phyloP scores from a whole-genome alignment of 2,888 invertebrate species.

The Asteroscopus sphinx region DNA sequence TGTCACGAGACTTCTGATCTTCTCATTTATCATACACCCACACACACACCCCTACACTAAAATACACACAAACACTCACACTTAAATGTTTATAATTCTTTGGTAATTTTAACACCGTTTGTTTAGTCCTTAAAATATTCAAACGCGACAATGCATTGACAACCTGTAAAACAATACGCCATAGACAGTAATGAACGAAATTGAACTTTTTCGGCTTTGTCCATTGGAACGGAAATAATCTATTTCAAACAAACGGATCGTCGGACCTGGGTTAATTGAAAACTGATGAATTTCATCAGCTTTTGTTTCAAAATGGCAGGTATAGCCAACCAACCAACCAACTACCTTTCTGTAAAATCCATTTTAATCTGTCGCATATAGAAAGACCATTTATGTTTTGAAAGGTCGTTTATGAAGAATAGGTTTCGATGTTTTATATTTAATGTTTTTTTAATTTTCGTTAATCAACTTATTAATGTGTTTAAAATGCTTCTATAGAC shows the following conservation, averaged over 20 bases:
- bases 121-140: conserved; percentile 4
- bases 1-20: too few species aligned
- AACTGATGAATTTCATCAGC: conserved; percentile 71
- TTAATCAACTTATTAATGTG: too few species aligned
- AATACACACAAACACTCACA: too few species aligned
- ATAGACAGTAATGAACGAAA: conserved; percentile 56
- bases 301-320: conserved; percentile 52
- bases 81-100: too few species aligned
- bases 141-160: conserved; percentile 21
- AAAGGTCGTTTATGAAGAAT: conserved; percentile 30
- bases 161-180: conserved; percentile 42
- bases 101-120: too few species aligned
- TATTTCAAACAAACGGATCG: conserved; percentile 71
- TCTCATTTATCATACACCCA: too few species aligned
- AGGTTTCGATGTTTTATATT: not conserved
- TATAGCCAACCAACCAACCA: too few species aligned
- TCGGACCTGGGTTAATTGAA: conserved; percentile 70
- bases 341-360: conserved; percentile 54
- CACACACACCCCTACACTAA: too few species aligned
- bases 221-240: conserved; percentile 64
- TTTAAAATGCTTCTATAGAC: too few species aligned
- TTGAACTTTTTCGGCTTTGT: conserved; percentile 65
- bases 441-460: too few species aligned
- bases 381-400: conserved; percentile 41
- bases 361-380: conserved; percentile 54